phyloP scores from a whole-genome alignment of 1,140 invertebrate species.

The Cryptotermes secundus region DNA sequence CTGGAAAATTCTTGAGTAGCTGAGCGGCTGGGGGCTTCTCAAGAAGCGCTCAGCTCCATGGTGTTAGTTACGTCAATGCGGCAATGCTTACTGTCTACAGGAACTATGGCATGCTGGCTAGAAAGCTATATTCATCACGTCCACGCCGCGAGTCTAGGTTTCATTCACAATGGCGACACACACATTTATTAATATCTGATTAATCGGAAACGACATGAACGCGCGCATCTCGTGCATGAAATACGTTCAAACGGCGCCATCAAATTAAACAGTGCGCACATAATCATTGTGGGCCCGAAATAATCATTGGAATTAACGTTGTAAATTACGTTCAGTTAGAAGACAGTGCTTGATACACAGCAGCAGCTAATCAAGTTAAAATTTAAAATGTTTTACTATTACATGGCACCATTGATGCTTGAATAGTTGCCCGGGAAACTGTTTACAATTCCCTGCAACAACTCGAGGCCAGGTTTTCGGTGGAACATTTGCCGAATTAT shows the following conservation, averaged over 20 bases:
- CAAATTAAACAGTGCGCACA: neutral
- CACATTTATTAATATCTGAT: slow-evolving; percentile 3
- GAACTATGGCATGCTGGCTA: too few species aligned
- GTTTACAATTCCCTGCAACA: too few species aligned
- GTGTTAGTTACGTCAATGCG: too few species aligned
- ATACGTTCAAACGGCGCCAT: neutral
- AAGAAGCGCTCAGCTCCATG: too few species aligned
- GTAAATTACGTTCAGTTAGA: neutral
- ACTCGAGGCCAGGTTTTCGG: too few species aligned
- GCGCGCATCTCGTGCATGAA: neutral
- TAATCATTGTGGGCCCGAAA: neutral
- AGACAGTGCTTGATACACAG: neutral
- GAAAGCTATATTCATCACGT: neutral
- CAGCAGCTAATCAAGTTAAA: neutral
- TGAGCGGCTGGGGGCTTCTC: too few species aligned
- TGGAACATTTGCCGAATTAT: too few species aligned
- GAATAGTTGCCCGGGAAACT: too few species aligned
- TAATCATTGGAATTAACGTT: neutral
- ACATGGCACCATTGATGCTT: too few species aligned
- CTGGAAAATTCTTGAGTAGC: too few species aligned
- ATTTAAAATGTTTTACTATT: neutral
- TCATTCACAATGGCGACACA: neutral
- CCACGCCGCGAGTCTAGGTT: neutral
- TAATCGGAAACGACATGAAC: neutral
- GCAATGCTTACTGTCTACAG: too few species aligned